A percentile compares a stretch with the other conserved stretches of the same genome.
phyloP scores from a whole-genome alignment of 2,888 invertebrate genomes.

The Galerucella nymphaeae region DNA sequence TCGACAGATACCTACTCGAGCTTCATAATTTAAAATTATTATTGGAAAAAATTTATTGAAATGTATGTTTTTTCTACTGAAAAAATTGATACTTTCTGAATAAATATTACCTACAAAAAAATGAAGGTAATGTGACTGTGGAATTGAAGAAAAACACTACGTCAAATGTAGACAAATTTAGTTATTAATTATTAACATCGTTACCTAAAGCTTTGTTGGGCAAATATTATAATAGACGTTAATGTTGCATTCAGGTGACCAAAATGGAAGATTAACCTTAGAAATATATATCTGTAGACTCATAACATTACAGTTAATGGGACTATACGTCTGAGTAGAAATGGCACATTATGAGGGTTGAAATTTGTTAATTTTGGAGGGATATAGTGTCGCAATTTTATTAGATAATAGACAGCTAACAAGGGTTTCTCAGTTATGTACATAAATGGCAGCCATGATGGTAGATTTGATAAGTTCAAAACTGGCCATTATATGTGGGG shows the following conservation, averaged over 20 bases:
- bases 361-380: conserved; percentile 50
- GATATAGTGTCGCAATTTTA: conserved; percentile 59
- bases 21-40: background rate
- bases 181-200: no score
- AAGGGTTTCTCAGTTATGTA: conserved; percentile 56
- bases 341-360: conserved; percentile 45
- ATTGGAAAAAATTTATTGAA: background rate
- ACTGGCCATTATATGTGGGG: conserved; percentile 66
- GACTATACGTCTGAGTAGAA: conserved; percentile 38
- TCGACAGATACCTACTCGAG: background rate
- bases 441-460: conserved; percentile 64
- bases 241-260: conserved; percentile 24
- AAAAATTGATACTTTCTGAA: no score
- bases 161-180: no score
- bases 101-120: no score
- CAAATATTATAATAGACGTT: background rate
- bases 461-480: conserved; percentile 65
- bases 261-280: conserved; percentile 17
- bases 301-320: conserved; percentile 34
- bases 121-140: no score
- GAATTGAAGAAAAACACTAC: no score
- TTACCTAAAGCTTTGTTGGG: background rate
- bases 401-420: conserved; percentile 57
- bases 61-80: no score
- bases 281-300: conserved; percentile 17